Evolutionary conservation across 2,888 invertebrate genomes (phyloP), one percentile per base, ranked within the genome.

Genomic region (Drosophila quasianomalipes): DNA sequence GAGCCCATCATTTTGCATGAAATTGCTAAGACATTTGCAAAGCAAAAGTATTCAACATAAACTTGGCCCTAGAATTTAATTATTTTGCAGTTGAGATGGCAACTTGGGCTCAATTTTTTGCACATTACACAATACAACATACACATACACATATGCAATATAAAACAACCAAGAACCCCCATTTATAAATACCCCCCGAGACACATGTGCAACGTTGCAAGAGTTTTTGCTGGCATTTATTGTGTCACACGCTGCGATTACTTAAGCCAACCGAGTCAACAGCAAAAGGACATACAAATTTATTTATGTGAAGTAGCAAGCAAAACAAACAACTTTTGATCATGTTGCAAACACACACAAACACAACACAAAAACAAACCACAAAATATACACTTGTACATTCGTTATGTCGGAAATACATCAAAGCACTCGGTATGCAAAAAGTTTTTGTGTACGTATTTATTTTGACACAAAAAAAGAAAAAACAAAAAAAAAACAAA

Each of bases 1-100:
- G 49, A 64, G 30, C 35, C 28, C 22, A 35, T 47, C 71, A 73
- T 70, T 82, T 87, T 79, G 79, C 83, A 87, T 85, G 83, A 82
- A 89, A 89, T 87, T 89, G 79, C 88, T 52, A 70, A 85, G 74
- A 54, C 64, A 73, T 71, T 70, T 71, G 71, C 47, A 68, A 68
- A 55, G 71, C 80, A 58, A 87, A 80, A 77, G 79, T 71, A 84
- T 86, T 65, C 37, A 41, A 54, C 70, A 70, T 70, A 80, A 87
- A 85, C 76, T 88, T 85, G 85, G 66, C 69, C 64, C 70, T 74
- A 90, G 85, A 85, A 86, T 86, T 86, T 86, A 86, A 86, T 86
- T 86, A 86, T 89, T 86, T 84, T 85, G 73, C 88, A 75, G 81
- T 87, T 82, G 64, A 70, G 65, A 59, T 66, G 77, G 65, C 73